Evolutionary conservation across 2,888 invertebrate species (phyloP).

Genomic region (Argyresthia goedartella): DNA sequence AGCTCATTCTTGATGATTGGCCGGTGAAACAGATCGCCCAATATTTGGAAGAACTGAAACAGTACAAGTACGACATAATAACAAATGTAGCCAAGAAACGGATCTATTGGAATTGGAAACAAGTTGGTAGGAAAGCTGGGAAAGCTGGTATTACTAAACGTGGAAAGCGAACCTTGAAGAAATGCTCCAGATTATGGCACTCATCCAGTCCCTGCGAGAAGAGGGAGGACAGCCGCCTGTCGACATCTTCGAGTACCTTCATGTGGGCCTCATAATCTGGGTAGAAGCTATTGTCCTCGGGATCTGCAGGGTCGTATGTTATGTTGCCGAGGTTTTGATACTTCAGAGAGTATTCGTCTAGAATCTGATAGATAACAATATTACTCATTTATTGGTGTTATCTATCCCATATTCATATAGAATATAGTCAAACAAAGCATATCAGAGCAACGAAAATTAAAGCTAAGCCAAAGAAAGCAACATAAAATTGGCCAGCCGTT

Average conservation of each 20-base stretch:
- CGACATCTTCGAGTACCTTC: constrained; percentile 76
- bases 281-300: constrained; percentile 75
- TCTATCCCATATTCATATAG: too few relatives aligned
- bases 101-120: neutral
- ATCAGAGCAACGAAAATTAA: too few relatives aligned
- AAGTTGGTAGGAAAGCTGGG: neutral
- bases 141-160: neutral
- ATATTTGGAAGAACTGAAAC: constrained; percentile 77
- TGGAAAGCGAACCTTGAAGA: constrained; percentile 41
- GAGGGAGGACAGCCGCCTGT: constrained; percentile 82
- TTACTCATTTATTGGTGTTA: neutral
- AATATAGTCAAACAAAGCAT: too few relatives aligned
- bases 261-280: constrained; percentile 75
- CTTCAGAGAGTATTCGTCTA: constrained; percentile 43
- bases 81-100: too few relatives aligned
- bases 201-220: constrained; percentile 87
- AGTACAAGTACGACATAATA: neutral
- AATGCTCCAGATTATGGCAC: constrained; percentile 65
- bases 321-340: constrained; percentile 62
- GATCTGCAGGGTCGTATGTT: constrained; percentile 81
- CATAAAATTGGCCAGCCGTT: neutral
- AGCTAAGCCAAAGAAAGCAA: too few relatives aligned
- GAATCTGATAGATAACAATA: constrained; percentile 33
- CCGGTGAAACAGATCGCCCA: constrained; percentile 81
- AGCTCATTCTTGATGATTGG: constrained; percentile 81